These are phyloP conservation scores for Nycticorax nycticorax DNA, from an alignment of 2,113 vertebrate species.

Conservation along the genomic window DNA sequence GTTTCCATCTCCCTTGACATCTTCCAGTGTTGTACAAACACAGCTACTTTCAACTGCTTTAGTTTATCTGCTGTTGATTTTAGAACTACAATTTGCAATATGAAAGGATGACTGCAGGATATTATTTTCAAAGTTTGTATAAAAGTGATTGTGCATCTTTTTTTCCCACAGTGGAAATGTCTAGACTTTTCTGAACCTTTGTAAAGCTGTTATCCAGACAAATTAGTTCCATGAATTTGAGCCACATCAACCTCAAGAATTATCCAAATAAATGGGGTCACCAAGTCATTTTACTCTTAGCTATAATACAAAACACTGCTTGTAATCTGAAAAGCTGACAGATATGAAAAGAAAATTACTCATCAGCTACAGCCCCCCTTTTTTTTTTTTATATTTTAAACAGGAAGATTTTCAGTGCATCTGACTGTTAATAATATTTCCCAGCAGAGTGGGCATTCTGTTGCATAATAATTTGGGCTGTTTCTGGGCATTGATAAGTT, in stretches of 20 bases:
- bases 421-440: not conserved
- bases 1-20: not conserved
- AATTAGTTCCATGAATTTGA: conserved; percentile 75
- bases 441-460: not conserved
- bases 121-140: conserved; percentile 29
- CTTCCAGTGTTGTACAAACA: conserved; percentile 15
- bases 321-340: not conserved
- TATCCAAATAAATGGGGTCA: conserved; percentile 58
- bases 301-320: conserved; percentile 3
- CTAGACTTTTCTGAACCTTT: conserved; percentile 70
- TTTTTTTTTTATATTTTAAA: not conserved
- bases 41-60: not conserved
- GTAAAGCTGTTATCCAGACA: conserved; percentile 73
- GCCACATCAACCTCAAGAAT: conserved; percentile 61
- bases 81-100: not conserved
- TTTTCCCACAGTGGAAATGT: conserved; percentile 70
- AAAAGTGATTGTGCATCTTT: conserved; percentile 19
- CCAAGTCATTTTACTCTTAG: conserved; percentile 43
- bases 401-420: not conserved
- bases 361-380: not conserved
- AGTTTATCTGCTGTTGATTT: conserved; percentile 41
- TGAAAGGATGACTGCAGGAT: conserved; percentile 28
- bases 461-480: not conserved
- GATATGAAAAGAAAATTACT: not conserved
- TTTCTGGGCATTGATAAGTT: not conserved